Evolutionary conservation across 2,797 vertebrate genomes (phyloP).

Genomic region (Danionella dracula): DNA sequence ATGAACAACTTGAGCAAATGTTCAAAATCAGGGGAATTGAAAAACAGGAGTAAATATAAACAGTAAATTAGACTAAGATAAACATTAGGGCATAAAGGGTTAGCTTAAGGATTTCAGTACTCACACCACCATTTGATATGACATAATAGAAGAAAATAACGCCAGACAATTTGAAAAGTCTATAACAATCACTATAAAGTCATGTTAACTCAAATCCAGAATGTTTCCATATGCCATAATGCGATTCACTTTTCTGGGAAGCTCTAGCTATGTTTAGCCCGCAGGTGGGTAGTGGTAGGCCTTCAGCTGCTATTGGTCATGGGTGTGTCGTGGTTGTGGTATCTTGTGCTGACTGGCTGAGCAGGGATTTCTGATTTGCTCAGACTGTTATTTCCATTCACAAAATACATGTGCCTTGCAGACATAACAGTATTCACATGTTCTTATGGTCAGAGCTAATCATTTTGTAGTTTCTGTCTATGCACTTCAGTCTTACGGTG

Average conservation of each 20-base stretch:
- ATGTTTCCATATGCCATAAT: not conserved
- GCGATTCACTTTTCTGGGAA: not conserved
- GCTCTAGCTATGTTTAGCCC: not conserved
- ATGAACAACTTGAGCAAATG: too few species aligned
- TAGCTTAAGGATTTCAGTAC: too few species aligned
- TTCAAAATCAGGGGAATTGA: too few species aligned
- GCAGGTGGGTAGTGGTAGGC: not conserved
- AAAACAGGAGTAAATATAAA: too few species aligned
- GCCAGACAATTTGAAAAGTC: too few species aligned
- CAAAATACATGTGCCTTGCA: not conserved
- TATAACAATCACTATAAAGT: too few species aligned
- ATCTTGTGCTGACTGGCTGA: constrained; percentile 15
- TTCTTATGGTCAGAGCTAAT: not conserved
- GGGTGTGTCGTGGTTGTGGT: constrained; percentile 37
- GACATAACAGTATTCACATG: not conserved
- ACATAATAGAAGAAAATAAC: too few species aligned
- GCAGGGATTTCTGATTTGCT: not conserved
- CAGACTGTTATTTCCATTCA: not conserved
- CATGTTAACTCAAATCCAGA: not conserved
- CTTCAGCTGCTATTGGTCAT: constrained; percentile 6
- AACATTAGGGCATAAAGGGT: too few species aligned
- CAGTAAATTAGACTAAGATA: too few species aligned
- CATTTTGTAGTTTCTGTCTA: not conserved
- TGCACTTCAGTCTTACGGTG: too few species aligned
- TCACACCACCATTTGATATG: too few species aligned